Conservation (phyloP, 1,140 invertebrate genomes). For the Orius laevigatus region DNA sequence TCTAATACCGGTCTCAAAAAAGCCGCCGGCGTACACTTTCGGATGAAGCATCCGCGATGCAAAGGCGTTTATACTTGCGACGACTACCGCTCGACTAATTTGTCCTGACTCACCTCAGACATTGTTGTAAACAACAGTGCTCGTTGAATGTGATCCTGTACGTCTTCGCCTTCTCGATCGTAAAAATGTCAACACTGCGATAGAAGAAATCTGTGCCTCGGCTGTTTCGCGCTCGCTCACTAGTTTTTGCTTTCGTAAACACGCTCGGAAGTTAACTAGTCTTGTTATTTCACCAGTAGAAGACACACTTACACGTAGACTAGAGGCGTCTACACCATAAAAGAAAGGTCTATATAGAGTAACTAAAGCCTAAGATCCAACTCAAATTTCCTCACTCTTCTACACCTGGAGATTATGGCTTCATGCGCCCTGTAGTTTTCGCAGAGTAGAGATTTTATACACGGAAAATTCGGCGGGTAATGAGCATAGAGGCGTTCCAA, state of each 20-base stretch:
- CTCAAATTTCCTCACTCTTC: too few species aligned
- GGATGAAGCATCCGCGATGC: constrained; percentile 14
- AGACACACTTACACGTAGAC: too few species aligned
- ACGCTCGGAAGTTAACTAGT: constrained; percentile 62
- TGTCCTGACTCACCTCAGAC: constrained; percentile 42
- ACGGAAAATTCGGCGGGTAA: constrained; percentile 57
- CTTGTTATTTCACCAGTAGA: too few species aligned
- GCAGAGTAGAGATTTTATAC: constrained; percentile 64
- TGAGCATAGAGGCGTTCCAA: constrained; percentile 64
- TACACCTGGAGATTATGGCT: constrained; percentile 57
- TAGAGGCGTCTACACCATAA: too few species aligned
- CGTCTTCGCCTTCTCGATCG: constrained; percentile 59
- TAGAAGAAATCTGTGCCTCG: constrained; percentile 47
- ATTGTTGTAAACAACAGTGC: constrained; percentile 74
- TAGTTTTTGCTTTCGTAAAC: constrained; percentile 68
- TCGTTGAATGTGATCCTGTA: constrained; percentile 59
- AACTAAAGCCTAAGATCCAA: too few species aligned
- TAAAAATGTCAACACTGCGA: constrained; percentile 73
- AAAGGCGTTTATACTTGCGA: constrained; percentile 6
- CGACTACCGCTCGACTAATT: constrained; percentile 1
- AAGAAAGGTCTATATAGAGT: too few species aligned
- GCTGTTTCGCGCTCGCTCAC: constrained; percentile 50
- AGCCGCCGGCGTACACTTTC: constrained; percentile 13
- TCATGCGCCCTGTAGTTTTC: constrained; percentile 77
- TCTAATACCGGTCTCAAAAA: background rate